These are phyloP conservation scores for Acropternis orthonyx DNA, from an alignment of 2,797 vertebrate species.

Conservation along the genomic window DNA sequence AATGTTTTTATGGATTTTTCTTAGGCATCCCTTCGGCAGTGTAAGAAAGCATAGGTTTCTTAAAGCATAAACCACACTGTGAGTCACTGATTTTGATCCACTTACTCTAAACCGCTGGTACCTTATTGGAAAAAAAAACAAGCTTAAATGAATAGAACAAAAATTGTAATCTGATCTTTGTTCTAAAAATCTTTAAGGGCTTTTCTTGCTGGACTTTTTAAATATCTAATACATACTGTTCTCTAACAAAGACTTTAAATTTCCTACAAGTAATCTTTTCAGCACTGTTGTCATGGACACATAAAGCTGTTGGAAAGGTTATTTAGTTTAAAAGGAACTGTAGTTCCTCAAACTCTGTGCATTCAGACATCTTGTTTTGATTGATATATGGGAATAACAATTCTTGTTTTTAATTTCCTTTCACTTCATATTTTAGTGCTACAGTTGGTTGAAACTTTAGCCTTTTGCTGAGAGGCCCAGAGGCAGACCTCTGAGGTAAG, in stretches of 20 bases:
- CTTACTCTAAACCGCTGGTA: background rate
- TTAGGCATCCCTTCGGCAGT: background rate
- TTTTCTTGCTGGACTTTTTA: background rate
- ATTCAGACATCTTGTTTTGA: background rate
- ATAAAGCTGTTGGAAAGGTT: background rate
- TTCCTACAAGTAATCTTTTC: background rate
- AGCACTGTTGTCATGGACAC: background rate
- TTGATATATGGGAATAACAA: background rate
- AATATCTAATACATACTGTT: background rate
- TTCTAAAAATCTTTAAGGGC: background rate
- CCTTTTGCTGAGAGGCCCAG: background rate
- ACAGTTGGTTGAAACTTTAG: background rate
- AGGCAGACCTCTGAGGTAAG: background rate
- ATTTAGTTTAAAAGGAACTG: background rate
- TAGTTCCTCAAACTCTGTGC: background rate
- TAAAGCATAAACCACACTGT: background rate
- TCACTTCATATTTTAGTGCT: background rate
- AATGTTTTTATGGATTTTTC: background rate
- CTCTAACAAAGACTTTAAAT: background rate
- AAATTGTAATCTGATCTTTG: background rate
- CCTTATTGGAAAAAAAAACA: background rate
- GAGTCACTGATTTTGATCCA: background rate
- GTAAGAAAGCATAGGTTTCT: background rate
- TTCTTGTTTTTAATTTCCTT: background rate
- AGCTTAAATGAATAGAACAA: background rate